phyloP scores from a whole-genome alignment of 2,113 vertebrate genomes.

The Cryptomyrus ogoouensis region DNA sequence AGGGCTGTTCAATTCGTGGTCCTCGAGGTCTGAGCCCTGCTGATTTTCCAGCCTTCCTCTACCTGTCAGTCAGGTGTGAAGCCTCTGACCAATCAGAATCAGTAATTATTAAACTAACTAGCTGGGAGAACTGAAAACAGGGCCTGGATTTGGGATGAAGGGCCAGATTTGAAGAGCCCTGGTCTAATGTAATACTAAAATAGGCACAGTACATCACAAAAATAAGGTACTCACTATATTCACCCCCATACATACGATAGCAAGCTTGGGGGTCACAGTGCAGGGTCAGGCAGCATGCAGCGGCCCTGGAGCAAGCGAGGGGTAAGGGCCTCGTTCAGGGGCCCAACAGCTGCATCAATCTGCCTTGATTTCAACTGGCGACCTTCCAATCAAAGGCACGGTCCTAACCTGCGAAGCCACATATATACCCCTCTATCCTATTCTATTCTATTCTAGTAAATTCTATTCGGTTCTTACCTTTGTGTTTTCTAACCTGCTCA shows the following conservation, averaged over 20 bases:
- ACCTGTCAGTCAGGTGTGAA: no score
- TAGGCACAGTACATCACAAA: not conserved
- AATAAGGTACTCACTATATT: not conserved
- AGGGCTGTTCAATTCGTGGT: not conserved
- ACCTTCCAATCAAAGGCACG: not conserved
- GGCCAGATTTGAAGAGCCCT: not conserved
- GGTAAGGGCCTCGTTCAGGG: not conserved
- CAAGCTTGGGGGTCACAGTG: not conserved
- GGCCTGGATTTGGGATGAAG: not conserved
- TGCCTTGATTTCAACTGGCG: not conserved
- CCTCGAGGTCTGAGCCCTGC: not conserved
- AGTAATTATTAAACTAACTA: not conserved
- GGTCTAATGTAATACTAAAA: not conserved
- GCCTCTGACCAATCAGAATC: not conserved
- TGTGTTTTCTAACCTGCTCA: not conserved
- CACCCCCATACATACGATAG: not conserved
- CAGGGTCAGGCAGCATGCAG: not conserved
- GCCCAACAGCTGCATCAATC: not conserved
- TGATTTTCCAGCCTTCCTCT: no score
- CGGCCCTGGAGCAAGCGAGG: not conserved
- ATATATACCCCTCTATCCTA: not conserved
- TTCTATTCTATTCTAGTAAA: not conserved
- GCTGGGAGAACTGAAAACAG: not conserved
- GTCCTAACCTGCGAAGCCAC: not conserved
- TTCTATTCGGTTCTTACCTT: not conserved